A percentile compares a stretch with the other conserved stretches of the same genome.
These are phyloP conservation scores for Beaufortia kweichowensis DNA, from an alignment of 2,113 vertebrate genomes.

Conservation along the genomic window DNA sequence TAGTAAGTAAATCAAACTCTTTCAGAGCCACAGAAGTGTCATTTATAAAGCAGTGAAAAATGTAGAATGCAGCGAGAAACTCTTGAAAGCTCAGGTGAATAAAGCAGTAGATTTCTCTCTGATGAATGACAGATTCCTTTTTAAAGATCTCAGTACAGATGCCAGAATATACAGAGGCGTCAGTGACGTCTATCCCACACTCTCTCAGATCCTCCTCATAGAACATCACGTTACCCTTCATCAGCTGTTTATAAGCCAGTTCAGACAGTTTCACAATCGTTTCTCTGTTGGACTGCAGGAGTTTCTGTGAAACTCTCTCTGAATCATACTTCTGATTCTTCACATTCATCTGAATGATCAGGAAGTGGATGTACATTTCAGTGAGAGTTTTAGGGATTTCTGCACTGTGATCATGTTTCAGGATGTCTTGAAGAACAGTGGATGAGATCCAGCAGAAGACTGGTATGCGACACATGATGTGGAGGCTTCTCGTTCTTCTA, in stretches of 20 bases:
- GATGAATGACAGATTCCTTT: slow-evolving; percentile 4
- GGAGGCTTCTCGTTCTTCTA: slow-evolving; percentile 33
- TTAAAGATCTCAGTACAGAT: slow-evolving; percentile 36
- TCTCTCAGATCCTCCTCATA: slow-evolving; percentile 38
- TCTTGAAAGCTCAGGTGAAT: slow-evolving; percentile 38
- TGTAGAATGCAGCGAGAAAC: slow-evolving; percentile 31
- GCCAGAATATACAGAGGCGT: slow-evolving; percentile 17
- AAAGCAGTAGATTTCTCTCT: slow-evolving; percentile 35
- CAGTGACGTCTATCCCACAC: slow-evolving; percentile 19
- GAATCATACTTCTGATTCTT: slow-evolving; percentile 27
- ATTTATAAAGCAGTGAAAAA: slow-evolving; percentile 18
- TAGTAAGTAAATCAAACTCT: neutral
- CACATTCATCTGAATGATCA: slow-evolving; percentile 32
- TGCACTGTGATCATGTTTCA: neutral
- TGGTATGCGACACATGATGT: slow-evolving; percentile 46
- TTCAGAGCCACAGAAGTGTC: neutral
- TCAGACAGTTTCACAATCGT: slow-evolving; percentile 35
- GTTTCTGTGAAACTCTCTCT: neutral
- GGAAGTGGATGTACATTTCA: neutral
- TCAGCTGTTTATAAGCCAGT: slow-evolving; percentile 30
- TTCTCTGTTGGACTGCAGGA: neutral
- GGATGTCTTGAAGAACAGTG: slow-evolving; percentile 33
- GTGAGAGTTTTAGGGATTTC: slow-evolving; percentile 5
- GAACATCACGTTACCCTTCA: slow-evolving; percentile 30
- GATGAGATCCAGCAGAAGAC: slow-evolving; percentile 46